Evolutionary conservation across 2,113 vertebrate species (phyloP), one percentile per base, ranked within the genome.

Genomic region (Sylvilagus bachmani): DNA sequence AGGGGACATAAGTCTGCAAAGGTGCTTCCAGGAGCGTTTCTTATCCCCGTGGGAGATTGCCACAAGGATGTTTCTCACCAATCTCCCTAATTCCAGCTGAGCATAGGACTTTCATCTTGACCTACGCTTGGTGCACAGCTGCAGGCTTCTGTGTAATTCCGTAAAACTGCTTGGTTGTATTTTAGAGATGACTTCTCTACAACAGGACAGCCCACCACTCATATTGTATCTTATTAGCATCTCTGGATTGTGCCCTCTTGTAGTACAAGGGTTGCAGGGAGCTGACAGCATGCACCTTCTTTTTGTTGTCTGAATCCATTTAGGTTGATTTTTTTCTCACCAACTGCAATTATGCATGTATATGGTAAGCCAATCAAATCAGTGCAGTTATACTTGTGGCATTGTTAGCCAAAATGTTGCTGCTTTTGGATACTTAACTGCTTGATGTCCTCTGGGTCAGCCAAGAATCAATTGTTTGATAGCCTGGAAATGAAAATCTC

Each of bases 241-340:
- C 49, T 69, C 70, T 81, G 16, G 11, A 73, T 21, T 84, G 22
- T 69, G n/a, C 49, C 61, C 62, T n/a, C 61, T 73, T 69, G 51
- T 62, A 38, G 21, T 75, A 89, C 3, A n/a, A 75, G 17, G 31
- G 12, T 51, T 27, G 38, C 3, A 22, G 51, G 49, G 24, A 51
- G 22, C 36, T 77, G 31, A 86, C 5, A 58, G 24, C 2, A 44
- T 21, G 24, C 31, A 58, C 5, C 33, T 81, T 51, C 16, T 33
- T 82, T 85, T 89, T 86, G 70, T 49, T 82, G 9, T 87, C 51
- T 29, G 51, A 95, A 77, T 77, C 69, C 27, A 49, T 62, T 25
- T 71, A 33, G 16, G 19, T 87, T 51, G 31, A 25, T 70, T 84
- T 86, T 19, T 13, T 70, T 36, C 21, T 85, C 49, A 61, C 24